These are phyloP conservation scores for Larimichthys polyactis DNA, from an alignment of 2,113 vertebrate genomes.

Conservation along the genomic window DNA sequence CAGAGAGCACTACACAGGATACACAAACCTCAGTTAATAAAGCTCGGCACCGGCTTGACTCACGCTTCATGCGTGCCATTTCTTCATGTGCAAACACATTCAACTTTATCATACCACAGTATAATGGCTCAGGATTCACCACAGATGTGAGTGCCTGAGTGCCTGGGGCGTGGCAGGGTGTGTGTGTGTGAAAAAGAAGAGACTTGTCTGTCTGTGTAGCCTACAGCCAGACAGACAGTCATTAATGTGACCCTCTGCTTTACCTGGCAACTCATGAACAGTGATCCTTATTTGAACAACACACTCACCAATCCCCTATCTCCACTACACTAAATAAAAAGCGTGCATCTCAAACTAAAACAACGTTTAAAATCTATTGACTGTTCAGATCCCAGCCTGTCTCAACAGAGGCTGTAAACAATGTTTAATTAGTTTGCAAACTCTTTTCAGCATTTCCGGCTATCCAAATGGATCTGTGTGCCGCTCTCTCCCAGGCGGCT, in stretches of 20 bases:
- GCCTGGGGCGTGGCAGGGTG: neutral
- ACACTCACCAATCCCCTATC: neutral
- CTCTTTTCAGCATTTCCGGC: neutral
- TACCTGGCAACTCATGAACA: neutral
- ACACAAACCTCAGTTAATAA: neutral
- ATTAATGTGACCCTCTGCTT: neutral
- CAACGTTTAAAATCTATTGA: neutral
- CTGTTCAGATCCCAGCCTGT: neutral
- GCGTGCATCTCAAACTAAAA: constrained; percentile 2
- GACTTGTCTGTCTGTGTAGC: constrained; percentile 33
- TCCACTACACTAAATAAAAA: neutral
- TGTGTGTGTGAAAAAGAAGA: constrained; percentile 28
- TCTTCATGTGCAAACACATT: neutral
- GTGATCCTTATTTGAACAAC: constrained; percentile 2
- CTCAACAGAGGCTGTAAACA: constrained; percentile 7
- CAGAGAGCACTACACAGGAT: neutral
- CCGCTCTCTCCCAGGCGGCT: constrained; percentile 34
- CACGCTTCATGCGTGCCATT: too few species aligned
- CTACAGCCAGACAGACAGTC: constrained; percentile 28
- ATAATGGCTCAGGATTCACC: neutral
- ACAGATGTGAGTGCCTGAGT: neutral
- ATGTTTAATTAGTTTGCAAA: constrained; percentile 16
- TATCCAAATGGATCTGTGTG: constrained; percentile 39
- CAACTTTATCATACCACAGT: neutral
- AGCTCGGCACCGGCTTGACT: neutral